phyloP scores from a whole-genome alignment of 2,113 vertebrate genomes.

The Oreochromis niloticus region DNA sequence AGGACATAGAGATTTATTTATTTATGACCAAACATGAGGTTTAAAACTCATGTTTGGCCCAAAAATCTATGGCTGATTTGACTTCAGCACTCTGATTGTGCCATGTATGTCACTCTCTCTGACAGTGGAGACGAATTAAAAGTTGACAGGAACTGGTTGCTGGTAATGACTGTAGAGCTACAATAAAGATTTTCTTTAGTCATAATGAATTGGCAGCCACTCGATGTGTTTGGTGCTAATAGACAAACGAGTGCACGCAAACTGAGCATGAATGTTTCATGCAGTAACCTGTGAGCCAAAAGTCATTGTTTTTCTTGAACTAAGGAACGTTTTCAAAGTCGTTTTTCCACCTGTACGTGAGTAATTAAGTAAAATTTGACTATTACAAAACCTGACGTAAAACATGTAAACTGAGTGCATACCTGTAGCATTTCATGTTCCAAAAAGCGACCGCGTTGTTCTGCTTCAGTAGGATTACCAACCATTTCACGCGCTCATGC shows the following conservation, averaged over 20 bases:
- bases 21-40: background rate
- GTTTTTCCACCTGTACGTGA: background rate
- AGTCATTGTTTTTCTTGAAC: background rate
- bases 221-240: background rate
- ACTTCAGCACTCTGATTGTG: background rate
- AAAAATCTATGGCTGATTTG: too few species aligned
- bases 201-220: background rate
- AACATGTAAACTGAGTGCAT: background rate
- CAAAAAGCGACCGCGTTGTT: background rate
- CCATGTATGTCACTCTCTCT: background rate
- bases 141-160: background rate
- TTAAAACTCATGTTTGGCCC: background rate
- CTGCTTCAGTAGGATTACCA: background rate
- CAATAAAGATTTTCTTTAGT: background rate
- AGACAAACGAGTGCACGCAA: background rate
- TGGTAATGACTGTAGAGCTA: background rate
- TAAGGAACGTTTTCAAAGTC: background rate
- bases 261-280: background rate
- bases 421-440: background rate
- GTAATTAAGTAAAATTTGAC: background rate
- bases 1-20: background rate
- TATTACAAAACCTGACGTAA: background rate
- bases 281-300: background rate
- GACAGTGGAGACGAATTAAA: background rate
- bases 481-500: background rate